phyloP scores from a whole-genome alignment of 2,888 invertebrate species.

The Hirudinaria manillensis region DNA sequence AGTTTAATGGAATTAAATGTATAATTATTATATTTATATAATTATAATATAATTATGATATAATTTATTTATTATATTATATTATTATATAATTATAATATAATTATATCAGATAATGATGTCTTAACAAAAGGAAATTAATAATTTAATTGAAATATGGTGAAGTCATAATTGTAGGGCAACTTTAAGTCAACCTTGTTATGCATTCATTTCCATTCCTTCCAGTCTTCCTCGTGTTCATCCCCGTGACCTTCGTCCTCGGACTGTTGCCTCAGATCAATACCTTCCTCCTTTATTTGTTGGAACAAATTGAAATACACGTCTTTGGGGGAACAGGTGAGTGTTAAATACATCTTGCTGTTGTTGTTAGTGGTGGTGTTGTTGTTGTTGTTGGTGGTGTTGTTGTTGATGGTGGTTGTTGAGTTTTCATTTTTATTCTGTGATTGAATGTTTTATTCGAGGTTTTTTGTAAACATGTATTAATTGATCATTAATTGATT shows the following conservation, averaged over 20 bases:
- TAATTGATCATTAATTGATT: not conserved
- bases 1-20: no score
- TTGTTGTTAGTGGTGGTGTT: not conserved
- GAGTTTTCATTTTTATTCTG: constrained; percentile 22
- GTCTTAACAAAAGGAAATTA: no score
- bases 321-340: constrained; percentile 67
- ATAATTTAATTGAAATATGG: no score
- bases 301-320: constrained; percentile 73
- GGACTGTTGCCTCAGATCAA: constrained; percentile 93
- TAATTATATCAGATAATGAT: no score
- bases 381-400: not conserved
- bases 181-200: no score
- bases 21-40: no score
- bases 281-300: constrained; percentile 88
- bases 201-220: not conserved
- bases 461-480: not conserved
- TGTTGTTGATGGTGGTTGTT: not conserved
- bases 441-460: not conserved
- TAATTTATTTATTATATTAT: no score
- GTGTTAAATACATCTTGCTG: not conserved
- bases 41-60: no score
- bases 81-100: no score
- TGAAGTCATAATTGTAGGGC: no score
- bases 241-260: constrained; percentile 87
- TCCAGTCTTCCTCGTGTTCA: constrained; percentile 71